These are phyloP conservation scores for Diplosoma virens DNA, from an alignment of 23 tunicate genomes.

Conservation along the genomic window DNA sequence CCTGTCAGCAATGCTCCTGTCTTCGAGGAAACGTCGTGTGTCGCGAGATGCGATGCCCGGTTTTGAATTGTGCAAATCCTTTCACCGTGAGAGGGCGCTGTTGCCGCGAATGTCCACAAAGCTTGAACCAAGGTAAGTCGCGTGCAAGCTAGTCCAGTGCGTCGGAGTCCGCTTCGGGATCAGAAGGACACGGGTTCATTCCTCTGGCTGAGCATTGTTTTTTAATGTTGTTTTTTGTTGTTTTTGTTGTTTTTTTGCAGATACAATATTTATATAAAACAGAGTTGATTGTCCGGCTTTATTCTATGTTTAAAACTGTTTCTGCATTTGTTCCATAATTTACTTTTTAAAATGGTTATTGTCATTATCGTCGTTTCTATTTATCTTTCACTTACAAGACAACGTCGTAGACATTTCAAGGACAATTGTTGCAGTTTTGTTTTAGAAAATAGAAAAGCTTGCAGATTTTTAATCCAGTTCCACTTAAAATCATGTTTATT, in stretches of 20 bases:
- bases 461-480: too few species aligned
- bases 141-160: not conserved
- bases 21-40: conserved; percentile 53
- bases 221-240: not conserved
- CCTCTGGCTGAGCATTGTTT: not conserved
- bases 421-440: too few species aligned
- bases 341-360: too few species aligned
- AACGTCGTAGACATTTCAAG: too few species aligned
- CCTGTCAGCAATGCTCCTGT: conserved; percentile 65
- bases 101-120: conserved; percentile 65
- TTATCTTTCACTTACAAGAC: too few species aligned
- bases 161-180: not conserved
- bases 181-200: not conserved
- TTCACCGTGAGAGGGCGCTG: conserved; percentile 37
- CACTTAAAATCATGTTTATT: too few species aligned
- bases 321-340: too few species aligned
- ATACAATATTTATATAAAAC: too few species aligned
- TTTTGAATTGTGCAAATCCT: conserved; percentile 49
- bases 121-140: conserved; percentile 24
- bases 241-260: not conserved
- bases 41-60: conserved; percentile 42
- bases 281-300: not conserved
- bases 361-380: too few species aligned
- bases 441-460: too few species aligned
- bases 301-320: not conserved